Percentiles rank a stretch among this genome's conserved stretches.
Conservation (phyloP, 2,113 vertebrate species). For the Emydocephalus ijimae region DNA sequence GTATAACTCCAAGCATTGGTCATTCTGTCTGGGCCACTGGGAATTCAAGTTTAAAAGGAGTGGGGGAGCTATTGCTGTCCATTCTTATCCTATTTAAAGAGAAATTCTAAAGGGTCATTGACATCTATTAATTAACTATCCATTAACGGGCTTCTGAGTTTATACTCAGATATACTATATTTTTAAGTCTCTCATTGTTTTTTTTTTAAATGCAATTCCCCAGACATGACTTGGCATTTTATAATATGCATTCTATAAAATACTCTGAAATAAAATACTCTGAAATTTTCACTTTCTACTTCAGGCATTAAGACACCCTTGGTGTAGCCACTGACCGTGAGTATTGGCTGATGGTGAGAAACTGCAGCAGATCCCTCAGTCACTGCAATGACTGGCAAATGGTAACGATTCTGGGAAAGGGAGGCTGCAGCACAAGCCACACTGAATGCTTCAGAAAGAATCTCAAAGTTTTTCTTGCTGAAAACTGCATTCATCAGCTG, state of each 20-base stretch:
- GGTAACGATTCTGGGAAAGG: constrained; percentile 87
- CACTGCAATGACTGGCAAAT: constrained; percentile 83
- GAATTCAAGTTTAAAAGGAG: not conserved
- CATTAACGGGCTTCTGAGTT: not conserved
- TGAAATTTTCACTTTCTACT: not conserved
- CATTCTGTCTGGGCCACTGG: not conserved
- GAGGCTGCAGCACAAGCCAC: constrained; percentile 82
- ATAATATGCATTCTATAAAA: not conserved
- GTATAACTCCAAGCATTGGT: not conserved
- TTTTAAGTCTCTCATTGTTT: not conserved
- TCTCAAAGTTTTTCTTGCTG: constrained; percentile 94
- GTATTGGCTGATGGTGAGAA: constrained; percentile 84
- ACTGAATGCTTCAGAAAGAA: constrained; percentile 87
- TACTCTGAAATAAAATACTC: no score
- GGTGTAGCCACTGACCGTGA: constrained; percentile 74
- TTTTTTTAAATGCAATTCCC: not conserved
- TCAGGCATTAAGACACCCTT: not conserved
- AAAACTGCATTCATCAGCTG: constrained; percentile 94
- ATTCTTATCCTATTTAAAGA: not conserved
- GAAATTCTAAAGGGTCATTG: not conserved
- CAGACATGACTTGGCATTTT: not conserved
- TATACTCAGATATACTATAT: not conserved
- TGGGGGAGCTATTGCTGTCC: not conserved
- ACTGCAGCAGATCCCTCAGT: constrained; percentile 82
- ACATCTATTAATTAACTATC: not conserved